phyloP scores from a whole-genome alignment of 1,140 invertebrate species.

The Calosoma granatense region DNA sequence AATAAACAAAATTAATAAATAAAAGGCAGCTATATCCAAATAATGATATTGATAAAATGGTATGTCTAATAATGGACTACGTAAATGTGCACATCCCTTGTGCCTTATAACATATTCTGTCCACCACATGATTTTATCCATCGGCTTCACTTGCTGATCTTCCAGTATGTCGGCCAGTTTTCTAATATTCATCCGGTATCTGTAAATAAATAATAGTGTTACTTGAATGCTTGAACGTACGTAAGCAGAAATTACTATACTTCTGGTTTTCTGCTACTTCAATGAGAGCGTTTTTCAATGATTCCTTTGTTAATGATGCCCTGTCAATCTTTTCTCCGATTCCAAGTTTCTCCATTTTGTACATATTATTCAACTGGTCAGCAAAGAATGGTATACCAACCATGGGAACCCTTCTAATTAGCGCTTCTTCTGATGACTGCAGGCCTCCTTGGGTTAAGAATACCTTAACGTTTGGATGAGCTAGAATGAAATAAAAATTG shows the following conservation, averaged over 20 bases:
- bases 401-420: slow-evolving; percentile 39
- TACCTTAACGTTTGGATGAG: slow-evolving; percentile 32
- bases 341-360: slow-evolving; percentile 19
- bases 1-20: slow-evolving; percentile 2
- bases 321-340: slow-evolving; percentile 22
- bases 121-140: slow-evolving; percentile 49
- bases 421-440: slow-evolving; percentile 38
- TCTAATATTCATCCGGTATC: not conserved
- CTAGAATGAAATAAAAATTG: too few relatives aligned
- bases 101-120: slow-evolving; percentile 49
- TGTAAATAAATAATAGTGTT: not conserved
- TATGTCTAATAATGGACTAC: slow-evolving; percentile 38
- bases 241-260: slow-evolving; percentile 17
- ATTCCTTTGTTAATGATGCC: slow-evolving; percentile 18
- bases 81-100: slow-evolving; percentile 40
- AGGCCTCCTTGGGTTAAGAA: slow-evolving; percentile 44
- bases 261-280: slow-evolving; percentile 18
- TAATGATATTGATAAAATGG: slow-evolving; percentile 45
- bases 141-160: slow-evolving; percentile 40
- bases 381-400: slow-evolving; percentile 34
- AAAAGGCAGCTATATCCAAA: slow-evolving; percentile 39
- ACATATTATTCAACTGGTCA: slow-evolving; percentile 30
- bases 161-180: slow-evolving; percentile 15
- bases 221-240: not conserved
- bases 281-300: slow-evolving; percentile 18